Base-by-base conservation (phyloP, 1,140 invertebrate genomes). In the Oryzaephilus surinamensis region DNA sequence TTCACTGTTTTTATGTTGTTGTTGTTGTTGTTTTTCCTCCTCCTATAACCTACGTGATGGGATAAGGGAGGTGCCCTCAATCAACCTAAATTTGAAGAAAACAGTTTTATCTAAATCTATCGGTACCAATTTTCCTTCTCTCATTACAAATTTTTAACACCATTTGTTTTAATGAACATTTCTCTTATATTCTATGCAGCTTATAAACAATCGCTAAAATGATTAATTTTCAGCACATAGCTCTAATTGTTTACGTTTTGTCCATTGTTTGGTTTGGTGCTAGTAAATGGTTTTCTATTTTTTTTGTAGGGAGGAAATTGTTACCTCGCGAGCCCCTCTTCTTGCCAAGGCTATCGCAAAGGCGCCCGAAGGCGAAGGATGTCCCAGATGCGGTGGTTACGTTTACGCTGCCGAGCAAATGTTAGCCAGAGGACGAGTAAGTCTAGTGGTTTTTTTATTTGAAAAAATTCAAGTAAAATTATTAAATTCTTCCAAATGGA, bases 401-500 rank as follows among this genome's bases (percentile, higher is more conserved):
- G 90, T 94, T 13, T 95, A 92, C 64, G 87, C 86, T 41, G 90
- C 90, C 32, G 90, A 94, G 66, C 87, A 91, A 66, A 93, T 92
- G 87, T 71, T 92, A 56, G 88, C 87, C 42, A 76, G 84, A 51
- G 88, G 87, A 71, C 74, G 80, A 70, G 84, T 88, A 70, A 81
- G 75, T 73, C 53, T 37, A 18, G 5, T 13, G 10, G 4, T 24
- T 24, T 10, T n/a, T n/a, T n/a, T 33, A 21, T 26, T 21, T 33
- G 21, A 24, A 24, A 33, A 35, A 26, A 7, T 19, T 6, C 13
- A 16, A n/a, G n/a, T n/a, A n/a, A n/a, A n/a, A n/a, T n/a, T n/a
- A 27, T 10, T 13, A 32, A 40, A 30, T 17, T 27, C n/a, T 23
- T 23, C 6, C 6, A 23, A 23, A 23, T n/a, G n/a, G n/a, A n/a